Conservation (phyloP, 2,113 vertebrate genomes). For the Ceratotherium simum region DNA sequence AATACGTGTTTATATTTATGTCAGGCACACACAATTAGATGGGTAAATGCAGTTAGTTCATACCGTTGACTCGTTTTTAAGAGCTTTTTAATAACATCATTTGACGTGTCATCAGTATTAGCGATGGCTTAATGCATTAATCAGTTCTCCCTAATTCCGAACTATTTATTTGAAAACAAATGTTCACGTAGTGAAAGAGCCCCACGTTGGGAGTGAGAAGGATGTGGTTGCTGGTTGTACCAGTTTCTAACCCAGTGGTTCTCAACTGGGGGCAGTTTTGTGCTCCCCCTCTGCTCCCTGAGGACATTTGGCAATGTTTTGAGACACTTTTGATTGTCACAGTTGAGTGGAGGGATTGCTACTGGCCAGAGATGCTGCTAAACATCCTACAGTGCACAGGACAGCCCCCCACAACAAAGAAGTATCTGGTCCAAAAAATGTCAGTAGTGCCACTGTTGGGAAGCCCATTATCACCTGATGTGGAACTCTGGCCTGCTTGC, state of each 20-base stretch:
- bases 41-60: background rate
- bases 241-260: background rate
- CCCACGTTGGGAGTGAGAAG: background rate
- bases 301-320: background rate
- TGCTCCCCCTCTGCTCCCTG: background rate
- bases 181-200: background rate
- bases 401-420: background rate
- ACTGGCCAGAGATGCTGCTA: background rate
- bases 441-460: background rate
- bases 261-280: background rate
- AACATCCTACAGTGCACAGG: rapidly evolving
- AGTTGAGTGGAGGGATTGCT: background rate
- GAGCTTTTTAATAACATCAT: slow-evolving; percentile 32
- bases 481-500: background rate
- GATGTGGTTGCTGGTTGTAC: background rate
- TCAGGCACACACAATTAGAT: background rate
- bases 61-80: background rate
- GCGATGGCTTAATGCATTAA: background rate
- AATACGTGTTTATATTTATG: background rate
- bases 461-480: background rate
- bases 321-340: background rate
- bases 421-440: background rate
- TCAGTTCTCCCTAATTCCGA: background rate
- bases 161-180: background rate
- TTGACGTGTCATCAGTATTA: background rate